These are phyloP conservation scores for Gorsachius magnificus DNA, from an alignment of 2,797 vertebrate genomes.

Conservation along the genomic window DNA sequence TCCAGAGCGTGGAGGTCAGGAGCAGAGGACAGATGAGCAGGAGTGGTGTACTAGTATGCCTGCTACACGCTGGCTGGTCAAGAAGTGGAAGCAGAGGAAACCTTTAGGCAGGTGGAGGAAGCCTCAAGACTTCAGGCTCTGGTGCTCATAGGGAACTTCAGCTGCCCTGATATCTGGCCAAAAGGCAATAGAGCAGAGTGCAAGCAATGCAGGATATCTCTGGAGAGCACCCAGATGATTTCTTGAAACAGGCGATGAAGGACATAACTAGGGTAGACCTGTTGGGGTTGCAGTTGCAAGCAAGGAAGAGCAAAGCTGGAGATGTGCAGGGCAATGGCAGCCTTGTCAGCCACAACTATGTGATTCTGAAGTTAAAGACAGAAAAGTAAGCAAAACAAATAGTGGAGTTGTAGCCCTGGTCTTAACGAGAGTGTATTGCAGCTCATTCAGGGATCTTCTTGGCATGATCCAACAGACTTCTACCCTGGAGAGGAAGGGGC, in stretches of 20 bases:
- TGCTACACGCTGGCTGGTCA: not conserved
- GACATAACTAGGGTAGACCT: not conserved
- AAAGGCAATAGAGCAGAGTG: not conserved
- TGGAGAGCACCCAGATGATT: not conserved
- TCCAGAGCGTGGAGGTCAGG: accelerated
- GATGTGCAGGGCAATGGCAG: not conserved
- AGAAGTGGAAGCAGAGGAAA: not conserved
- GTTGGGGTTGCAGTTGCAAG: not conserved
- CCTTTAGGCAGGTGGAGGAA: not conserved
- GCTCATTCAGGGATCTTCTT: not conserved
- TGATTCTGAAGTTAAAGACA: not conserved
- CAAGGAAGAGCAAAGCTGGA: not conserved
- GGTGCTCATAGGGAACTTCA: not conserved
- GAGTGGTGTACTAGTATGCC: not conserved
- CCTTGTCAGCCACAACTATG: not conserved
- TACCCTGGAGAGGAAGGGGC: not conserved
- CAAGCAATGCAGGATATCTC: not conserved
- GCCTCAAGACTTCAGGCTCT: not conserved
- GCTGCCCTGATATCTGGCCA: not conserved
- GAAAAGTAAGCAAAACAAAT: not conserved
- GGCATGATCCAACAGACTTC: not conserved
- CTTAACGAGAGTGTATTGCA: not conserved
- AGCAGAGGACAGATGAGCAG: not conserved
- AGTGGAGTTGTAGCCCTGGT: not conserved
- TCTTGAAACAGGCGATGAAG: not conserved